Evolutionary conservation across 2,113 vertebrate genomes (phyloP), one percentile per base, ranked within the genome.

Genomic region (Onychostoma macrolepis): DNA sequence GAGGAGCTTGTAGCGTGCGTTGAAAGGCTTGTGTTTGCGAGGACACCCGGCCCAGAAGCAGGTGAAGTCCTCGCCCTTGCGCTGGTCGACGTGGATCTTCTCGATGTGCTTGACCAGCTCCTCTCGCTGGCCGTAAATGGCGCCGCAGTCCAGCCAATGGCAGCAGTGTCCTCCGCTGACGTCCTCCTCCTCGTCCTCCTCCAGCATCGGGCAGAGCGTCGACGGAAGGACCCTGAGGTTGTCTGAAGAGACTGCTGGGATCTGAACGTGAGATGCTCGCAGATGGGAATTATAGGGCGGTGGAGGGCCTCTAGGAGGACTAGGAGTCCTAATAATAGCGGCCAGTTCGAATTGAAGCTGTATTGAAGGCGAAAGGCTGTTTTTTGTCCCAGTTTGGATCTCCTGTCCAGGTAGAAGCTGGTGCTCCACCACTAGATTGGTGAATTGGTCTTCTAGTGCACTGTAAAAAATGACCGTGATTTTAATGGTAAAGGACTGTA

Each of bases 1-100:
- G 26, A 99, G 95, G 88, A 99, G 95, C 91, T 99, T 99, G 91
- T 99, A 99, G 82, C 98, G 96, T 50, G 98, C 98, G 30, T 99
- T 99, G 93, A 99, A 99, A 2, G 98, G 96, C 89, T 97, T 99
- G 91, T 96, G 95, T 93, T 95, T 95, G 82, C 98, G 94, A 19
- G 97, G 95, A 80, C 98, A 99, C 6, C 96, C 96, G 0, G 93
- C 92, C 98, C 98, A 99, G 94, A 97, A 97, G 91, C 98, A 99
- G 2, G 96, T 96, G 92, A 99, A 99, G 84, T 99, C 97, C 65
- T 99, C 98, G 24, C 97, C 96, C 90, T 97, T 98, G 85, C 97
- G 94, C 92, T 98, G 98, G 92, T 98, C 98, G 89, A 99, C 95
- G 75, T 99, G 98, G 0, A 95, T 90, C 92, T 97, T 98, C 92